A percentile compares a stretch with the other conserved stretches of the same genome.
phyloP scores from a whole-genome alignment of 2,797 vertebrate species.

The Potorous gilbertii region DNA sequence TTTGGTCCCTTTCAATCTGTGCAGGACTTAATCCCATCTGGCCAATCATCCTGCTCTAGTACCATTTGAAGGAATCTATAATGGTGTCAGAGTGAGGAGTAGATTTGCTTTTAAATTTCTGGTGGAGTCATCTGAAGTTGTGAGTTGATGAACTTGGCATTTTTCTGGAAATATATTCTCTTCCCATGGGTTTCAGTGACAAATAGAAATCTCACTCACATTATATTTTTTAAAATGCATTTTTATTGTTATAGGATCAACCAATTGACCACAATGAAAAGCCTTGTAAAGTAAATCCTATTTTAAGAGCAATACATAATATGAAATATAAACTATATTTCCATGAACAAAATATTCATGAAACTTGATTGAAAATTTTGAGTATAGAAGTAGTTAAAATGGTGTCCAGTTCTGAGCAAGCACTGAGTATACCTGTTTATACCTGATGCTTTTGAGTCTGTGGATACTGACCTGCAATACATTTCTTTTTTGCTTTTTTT shows the following conservation, averaged over 20 bases:
- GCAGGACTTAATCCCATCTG: background rate
- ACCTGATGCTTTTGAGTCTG: background rate
- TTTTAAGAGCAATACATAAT: conserved; percentile 27
- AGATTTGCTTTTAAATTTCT: conserved; percentile 26
- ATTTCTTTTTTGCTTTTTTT: background rate
- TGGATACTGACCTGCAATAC: background rate
- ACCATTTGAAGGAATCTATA: background rate
- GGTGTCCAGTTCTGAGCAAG: background rate
- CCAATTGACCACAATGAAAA: background rate
- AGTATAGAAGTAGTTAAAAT: background rate
- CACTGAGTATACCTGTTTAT: background rate
- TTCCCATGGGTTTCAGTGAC: background rate
- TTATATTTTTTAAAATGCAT: conserved; percentile 24
- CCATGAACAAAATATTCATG: background rate
- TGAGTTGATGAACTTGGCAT: conserved; percentile 1
- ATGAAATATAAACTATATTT: background rate
- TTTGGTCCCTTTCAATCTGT: conserved; percentile 16
- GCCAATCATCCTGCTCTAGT: background rate
- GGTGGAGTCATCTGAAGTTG: conserved; percentile 23
- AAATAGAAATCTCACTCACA: conserved; percentile 24
- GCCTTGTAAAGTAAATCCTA: conserved; percentile 17
- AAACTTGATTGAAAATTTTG: background rate
- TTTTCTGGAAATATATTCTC: conserved; percentile 27
- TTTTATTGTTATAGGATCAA: conserved; percentile 34
- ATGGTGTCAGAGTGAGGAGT: background rate